Evolutionary conservation across 2,797 vertebrate species (phyloP).

Genomic region (Syngnathus acus): DNA sequence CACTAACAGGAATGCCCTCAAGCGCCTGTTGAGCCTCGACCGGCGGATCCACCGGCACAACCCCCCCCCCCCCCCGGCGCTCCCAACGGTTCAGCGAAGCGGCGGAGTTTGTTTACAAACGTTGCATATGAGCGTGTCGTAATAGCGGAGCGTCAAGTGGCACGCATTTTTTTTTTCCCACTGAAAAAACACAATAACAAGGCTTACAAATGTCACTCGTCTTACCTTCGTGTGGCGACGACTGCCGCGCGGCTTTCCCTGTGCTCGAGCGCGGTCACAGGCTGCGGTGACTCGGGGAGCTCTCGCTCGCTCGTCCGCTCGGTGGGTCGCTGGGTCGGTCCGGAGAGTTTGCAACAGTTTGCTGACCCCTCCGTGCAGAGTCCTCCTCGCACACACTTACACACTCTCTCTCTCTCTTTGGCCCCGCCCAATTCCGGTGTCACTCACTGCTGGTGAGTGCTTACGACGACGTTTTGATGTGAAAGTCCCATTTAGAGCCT

Average conservation of each 20-base stretch:
- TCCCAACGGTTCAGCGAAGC: neutral
- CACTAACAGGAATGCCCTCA: neutral
- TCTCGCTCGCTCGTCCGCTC: constrained; percentile 1
- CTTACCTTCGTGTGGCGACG: constrained; percentile 27
- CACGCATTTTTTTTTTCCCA: neutral
- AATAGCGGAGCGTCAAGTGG: neutral
- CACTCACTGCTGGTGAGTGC: constrained; percentile 16
- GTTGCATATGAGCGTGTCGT: neutral
- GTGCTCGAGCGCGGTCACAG: constrained; percentile 44
- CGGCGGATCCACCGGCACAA: constrained; percentile 14
- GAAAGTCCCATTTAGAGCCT: neutral
- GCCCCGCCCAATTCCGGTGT: constrained; percentile 66
- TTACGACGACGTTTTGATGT: constrained; percentile 16
- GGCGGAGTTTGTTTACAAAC: neutral
- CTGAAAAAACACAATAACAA: neutral
- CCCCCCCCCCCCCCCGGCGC: neutral
- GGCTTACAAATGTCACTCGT: neutral
- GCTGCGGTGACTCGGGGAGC: constrained; percentile 43
- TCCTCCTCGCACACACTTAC: constrained; percentile 26
- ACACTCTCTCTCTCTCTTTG: constrained; percentile 17
- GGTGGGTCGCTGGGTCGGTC: constrained; percentile 12
- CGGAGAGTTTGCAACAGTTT: constrained; percentile 50
- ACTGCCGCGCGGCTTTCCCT: constrained; percentile 39
- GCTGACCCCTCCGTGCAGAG: constrained; percentile 32
- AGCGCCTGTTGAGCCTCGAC: constrained; percentile 26